phyloP scores from a whole-genome alignment of 2,888 invertebrate species.

The Leucoma salicis region DNA sequence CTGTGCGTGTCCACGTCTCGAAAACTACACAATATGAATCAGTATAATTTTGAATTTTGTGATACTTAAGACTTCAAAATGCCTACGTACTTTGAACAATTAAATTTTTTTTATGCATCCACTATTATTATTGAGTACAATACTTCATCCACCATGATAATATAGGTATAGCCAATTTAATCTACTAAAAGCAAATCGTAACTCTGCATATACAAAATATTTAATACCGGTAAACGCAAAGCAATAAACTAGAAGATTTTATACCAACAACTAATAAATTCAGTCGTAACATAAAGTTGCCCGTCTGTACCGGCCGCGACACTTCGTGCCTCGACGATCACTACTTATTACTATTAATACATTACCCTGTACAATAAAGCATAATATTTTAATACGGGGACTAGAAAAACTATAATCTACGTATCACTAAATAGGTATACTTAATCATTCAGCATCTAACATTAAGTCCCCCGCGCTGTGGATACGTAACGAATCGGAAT shows the following conservation, averaged over 20 bases:
- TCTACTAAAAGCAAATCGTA: too few species aligned
- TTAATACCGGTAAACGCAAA: slow-evolving; percentile 17
- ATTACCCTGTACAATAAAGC: slow-evolving; percentile 18
- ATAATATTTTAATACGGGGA: slow-evolving; percentile 34
- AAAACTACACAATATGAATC: too few species aligned
- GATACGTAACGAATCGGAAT: slow-evolving; percentile 74
- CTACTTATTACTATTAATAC: slow-evolving; percentile 9
- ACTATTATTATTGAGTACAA: too few species aligned
- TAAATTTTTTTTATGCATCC: too few species aligned
- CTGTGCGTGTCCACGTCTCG: too few species aligned
- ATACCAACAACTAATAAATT: slow-evolving; percentile 25
- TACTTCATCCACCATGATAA: too few species aligned
- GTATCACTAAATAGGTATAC: slow-evolving; percentile 66
- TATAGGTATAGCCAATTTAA: too few species aligned
- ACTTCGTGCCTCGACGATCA: slow-evolving; percentile 12
- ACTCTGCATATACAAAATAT: slow-evolving; percentile 6
- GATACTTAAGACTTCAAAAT: too few species aligned
- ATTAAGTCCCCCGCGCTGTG: slow-evolving; percentile 64
- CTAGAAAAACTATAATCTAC: slow-evolving; percentile 53
- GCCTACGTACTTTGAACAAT: too few species aligned
- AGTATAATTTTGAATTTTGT: too few species aligned
- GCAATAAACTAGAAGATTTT: slow-evolving; percentile 30
- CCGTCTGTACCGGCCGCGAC: slow-evolving; percentile 12
- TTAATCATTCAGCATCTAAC: slow-evolving; percentile 70
- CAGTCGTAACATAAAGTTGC: slow-evolving; percentile 12